A percentile compares a stretch with the other conserved stretches of the same genome.
These are phyloP conservation scores for Elachura formosa DNA, from an alignment of 2,113 vertebrate genomes.

Conservation along the genomic window DNA sequence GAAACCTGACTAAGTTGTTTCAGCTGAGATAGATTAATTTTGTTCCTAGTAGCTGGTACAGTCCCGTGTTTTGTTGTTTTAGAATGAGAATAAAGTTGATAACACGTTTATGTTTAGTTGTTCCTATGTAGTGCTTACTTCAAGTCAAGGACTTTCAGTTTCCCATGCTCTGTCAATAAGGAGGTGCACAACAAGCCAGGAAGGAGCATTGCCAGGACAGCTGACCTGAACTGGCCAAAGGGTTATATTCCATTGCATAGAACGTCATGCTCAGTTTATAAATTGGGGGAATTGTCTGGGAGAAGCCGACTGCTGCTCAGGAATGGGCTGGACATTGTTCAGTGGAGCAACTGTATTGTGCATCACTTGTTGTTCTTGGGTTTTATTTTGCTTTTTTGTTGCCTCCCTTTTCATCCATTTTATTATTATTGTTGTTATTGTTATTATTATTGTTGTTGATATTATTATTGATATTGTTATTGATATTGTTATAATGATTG, in stretches of 20 bases:
- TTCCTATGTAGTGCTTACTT: background rate
- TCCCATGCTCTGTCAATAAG: background rate
- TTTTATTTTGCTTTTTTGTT: background rate
- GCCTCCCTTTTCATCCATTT: background rate
- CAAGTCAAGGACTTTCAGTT: background rate
- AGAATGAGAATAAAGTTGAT: background rate
- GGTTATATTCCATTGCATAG: background rate
- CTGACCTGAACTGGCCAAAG: background rate
- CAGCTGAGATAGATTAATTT: background rate
- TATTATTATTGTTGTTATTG: background rate
- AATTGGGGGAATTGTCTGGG: background rate
- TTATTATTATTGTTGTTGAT: background rate
- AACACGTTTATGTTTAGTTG: background rate
- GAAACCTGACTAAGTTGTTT: background rate
- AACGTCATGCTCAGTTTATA: background rate
- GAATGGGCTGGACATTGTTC: background rate
- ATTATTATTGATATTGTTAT: rapidly evolving
- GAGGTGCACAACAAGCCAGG: background rate
- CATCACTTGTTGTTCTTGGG: background rate
- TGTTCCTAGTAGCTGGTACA: background rate
- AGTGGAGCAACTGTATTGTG: background rate
- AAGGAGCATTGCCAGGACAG: background rate
- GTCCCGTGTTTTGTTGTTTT: rapidly evolving
- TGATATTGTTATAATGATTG: background rate
- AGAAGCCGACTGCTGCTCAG: background rate